phyloP scores from a whole-genome alignment of 2,888 invertebrate genomes.

The Patella pellucida region DNA sequence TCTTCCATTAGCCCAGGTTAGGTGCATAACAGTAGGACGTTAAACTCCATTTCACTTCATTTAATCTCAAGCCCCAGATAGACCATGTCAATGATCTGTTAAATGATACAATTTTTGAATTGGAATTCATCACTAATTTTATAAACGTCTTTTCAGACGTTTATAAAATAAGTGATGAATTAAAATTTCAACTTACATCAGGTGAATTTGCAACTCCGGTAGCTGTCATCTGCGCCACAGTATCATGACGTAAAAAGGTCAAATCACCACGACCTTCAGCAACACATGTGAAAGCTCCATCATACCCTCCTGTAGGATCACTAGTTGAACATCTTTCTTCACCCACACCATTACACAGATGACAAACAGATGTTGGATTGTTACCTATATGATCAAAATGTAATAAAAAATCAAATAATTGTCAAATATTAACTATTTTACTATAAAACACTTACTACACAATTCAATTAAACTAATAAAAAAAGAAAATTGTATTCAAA shows the following conservation, averaged over 20 bases:
- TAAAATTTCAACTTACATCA: conserved; percentile 31
- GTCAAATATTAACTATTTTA: no score
- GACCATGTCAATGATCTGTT: background rate
- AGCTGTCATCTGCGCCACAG: conserved; percentile 49
- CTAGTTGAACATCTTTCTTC: conserved; percentile 73
- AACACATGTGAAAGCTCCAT: conserved; percentile 87
- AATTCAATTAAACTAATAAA: no score
- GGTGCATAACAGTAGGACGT: no score
- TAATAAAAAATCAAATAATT: no score
- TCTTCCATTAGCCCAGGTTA: no score
- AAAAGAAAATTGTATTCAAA: no score
- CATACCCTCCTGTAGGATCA: conserved; percentile 88
- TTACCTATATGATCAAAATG: conserved; percentile 76
- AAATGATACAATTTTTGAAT: background rate
- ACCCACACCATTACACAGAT: conserved; percentile 81
- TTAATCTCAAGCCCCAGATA: no score
- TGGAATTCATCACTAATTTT: no score
- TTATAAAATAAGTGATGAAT: no score
- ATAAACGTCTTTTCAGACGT: no score
- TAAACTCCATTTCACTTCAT: no score
- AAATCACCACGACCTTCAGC: conserved; percentile 86
- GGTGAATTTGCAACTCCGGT: background rate
- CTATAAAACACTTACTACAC: no score
- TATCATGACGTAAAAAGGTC: conserved; percentile 80
- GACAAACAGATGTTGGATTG: conserved; percentile 82